These are phyloP conservation scores for Heliocidaris erythrogramma DNA, from an alignment of 35 echinoderm and acorn worm genomes.

Conservation along the genomic window DNA sequence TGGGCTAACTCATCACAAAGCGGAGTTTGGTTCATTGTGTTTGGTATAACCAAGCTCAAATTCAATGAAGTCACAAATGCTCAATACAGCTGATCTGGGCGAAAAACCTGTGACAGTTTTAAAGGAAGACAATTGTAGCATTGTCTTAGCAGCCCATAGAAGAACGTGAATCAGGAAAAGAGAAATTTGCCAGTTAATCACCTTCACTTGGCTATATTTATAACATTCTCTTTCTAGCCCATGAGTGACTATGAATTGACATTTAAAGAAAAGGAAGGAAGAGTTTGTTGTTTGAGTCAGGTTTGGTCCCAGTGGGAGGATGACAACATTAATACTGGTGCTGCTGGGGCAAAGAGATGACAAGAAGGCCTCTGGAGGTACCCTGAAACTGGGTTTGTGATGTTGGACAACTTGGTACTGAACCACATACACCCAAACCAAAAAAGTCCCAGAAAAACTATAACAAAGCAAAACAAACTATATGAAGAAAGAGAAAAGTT, in stretches of 20 bases:
- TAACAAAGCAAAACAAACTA: neutral
- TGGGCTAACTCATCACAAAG: neutral
- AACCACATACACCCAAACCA: neutral
- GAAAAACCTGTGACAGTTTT: neutral
- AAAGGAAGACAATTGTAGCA: neutral
- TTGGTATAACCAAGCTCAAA: neutral
- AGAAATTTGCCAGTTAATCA: neutral
- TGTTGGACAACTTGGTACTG: neutral
- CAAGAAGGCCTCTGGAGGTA: neutral
- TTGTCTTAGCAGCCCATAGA: neutral
- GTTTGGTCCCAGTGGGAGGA: neutral
- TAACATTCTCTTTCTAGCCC: neutral
- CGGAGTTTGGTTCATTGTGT: neutral
- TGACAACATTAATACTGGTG: neutral
- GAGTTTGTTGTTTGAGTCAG: neutral
- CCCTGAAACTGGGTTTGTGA: neutral
- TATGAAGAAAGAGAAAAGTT: neutral
- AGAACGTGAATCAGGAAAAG: neutral
- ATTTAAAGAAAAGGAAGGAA: neutral
- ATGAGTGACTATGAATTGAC: neutral
- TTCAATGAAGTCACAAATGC: neutral
- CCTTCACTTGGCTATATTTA: neutral
- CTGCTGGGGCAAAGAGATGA: neutral
- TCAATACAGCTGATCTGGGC: neutral
- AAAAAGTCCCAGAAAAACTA: neutral